Conservation (phyloP, 2,113 vertebrate genomes). For the Ictalurus furcatus region DNA sequence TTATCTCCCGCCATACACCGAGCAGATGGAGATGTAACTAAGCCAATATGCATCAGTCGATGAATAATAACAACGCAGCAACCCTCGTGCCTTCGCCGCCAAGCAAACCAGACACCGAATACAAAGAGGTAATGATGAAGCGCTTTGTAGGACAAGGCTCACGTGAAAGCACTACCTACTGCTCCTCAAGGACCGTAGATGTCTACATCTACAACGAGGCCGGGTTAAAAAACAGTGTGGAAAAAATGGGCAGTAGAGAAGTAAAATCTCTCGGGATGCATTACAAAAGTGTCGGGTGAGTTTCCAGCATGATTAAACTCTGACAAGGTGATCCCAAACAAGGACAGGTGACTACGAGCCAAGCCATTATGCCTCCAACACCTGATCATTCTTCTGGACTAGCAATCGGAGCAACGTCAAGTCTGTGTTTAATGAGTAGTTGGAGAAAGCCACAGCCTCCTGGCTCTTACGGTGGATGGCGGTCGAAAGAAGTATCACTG, state of each 20-base stretch:
- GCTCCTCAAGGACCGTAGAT: background rate
- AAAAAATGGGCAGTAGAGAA: background rate
- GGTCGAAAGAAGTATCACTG: background rate
- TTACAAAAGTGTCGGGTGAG: conserved; percentile 39
- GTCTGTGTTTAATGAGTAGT: conserved; percentile 45
- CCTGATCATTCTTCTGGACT: conserved; percentile 49
- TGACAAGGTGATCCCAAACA: conserved; percentile 45
- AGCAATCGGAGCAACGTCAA: conserved; percentile 37
- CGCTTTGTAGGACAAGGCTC: conserved; percentile 17
- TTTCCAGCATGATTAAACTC: conserved; percentile 29
- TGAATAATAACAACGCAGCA: conserved; percentile 36
- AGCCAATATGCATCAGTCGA: conserved; percentile 25
- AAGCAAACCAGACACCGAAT: conserved; percentile 19
- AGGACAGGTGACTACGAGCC: conserved; percentile 39
- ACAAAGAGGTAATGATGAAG: conserved; percentile 29
- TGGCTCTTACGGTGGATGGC: conserved; percentile 22
- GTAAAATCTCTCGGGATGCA: background rate
- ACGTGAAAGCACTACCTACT: conserved; percentile 34
- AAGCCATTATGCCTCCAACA: conserved; percentile 38
- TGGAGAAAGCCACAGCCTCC: conserved; percentile 41
- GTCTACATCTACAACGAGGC: background rate
- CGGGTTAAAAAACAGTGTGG: background rate
- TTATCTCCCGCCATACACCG: background rate
- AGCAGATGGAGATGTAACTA: conserved; percentile 43
- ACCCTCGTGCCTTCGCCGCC: conserved; percentile 27